phyloP scores from a whole-genome alignment of 2,888 invertebrate species.

The Drosophila engyochracea region DNA sequence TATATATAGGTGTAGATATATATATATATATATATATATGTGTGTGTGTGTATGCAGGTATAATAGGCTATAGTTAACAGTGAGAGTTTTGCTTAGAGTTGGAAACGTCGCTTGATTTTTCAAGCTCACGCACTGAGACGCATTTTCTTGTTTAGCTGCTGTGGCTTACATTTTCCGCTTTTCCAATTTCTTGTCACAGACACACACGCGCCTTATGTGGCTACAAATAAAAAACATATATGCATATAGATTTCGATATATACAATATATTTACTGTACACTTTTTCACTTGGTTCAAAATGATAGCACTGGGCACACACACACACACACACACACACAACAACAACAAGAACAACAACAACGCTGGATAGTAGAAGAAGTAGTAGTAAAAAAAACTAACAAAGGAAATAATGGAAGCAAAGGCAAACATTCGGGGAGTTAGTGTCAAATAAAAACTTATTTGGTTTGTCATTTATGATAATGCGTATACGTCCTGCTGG shows the following conservation, averaged over 20 bases:
- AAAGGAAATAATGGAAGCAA: slow-evolving; percentile 14
- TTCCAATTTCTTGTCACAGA: slow-evolving; percentile 42
- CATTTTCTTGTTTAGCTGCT: slow-evolving; percentile 35
- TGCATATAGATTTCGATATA: background rate
- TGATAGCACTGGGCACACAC: slow-evolving; percentile 24
- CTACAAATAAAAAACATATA: slow-evolving; percentile 21
- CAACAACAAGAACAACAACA: slow-evolving; percentile 10
- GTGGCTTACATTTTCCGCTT: slow-evolving; percentile 50
- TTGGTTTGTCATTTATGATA: slow-evolving; percentile 62
- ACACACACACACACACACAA: background rate
- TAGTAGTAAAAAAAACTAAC: slow-evolving; percentile 4
- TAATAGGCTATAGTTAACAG: slow-evolving; percentile 32
- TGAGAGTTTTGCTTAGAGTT: slow-evolving; percentile 42
- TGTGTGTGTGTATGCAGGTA: slow-evolving; percentile 20
- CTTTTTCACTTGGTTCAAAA: slow-evolving; percentile 24
- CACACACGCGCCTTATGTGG: slow-evolving; percentile 42
- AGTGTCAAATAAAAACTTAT: slow-evolving; percentile 57
- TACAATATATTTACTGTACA: background rate
- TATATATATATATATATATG: slow-evolving; percentile 23
- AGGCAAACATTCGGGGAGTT: slow-evolving; percentile 11
- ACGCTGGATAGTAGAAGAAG: background rate
- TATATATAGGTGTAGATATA: slow-evolving; percentile 3
- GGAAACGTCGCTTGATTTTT: slow-evolving; percentile 31
- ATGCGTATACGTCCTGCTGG: slow-evolving; percentile 65
- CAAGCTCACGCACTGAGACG: slow-evolving; percentile 38